Evolutionary conservation across 2,797 vertebrate species (phyloP).

Genomic region (Silurus lanzhouensis): DNA sequence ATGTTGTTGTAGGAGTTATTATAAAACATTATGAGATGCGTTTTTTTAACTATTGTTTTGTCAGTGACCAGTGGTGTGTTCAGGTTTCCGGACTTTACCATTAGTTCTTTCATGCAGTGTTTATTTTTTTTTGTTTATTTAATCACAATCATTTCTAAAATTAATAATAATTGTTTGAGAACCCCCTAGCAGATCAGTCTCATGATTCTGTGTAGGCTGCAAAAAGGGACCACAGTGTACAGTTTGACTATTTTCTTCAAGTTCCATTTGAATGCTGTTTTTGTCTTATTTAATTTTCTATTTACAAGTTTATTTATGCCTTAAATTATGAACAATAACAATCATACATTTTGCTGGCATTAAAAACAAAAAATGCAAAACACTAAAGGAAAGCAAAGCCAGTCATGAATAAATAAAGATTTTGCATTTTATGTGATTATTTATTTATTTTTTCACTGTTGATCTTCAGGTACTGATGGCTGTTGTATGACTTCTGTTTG

Average conservation of each 20-base stretch:
- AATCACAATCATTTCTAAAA: constrained; percentile 35
- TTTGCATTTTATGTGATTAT: constrained; percentile 69
- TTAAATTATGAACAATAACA: constrained; percentile 79
- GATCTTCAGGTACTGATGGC: constrained; percentile 66
- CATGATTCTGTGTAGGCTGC: constrained; percentile 19
- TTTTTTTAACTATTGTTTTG: constrained; percentile 1
- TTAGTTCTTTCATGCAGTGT: constrained; percentile 18
- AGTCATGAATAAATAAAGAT: constrained; percentile 79
- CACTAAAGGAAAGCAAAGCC: constrained; percentile 61
- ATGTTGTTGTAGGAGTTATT: constrained; percentile 21
- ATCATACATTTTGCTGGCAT: constrained; percentile 71
- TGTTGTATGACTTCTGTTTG: constrained; percentile 62
- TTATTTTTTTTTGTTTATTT: constrained; percentile 23
- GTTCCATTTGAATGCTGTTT: constrained; percentile 62
- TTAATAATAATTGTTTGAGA: constrained; percentile 32
- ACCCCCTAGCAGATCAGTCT: constrained; percentile 23
- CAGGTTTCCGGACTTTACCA: constrained; percentile 14
- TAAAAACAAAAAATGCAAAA: constrained; percentile 65
- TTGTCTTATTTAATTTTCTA: constrained; percentile 82
- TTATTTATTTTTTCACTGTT: constrained; percentile 69
- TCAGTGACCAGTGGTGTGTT: constrained; percentile 22
- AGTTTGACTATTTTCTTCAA: constrained; percentile 38
- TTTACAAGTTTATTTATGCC: constrained; percentile 84
- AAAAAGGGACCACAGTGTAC: constrained; percentile 44
- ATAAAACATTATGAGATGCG: constrained; percentile 2